Conservation (phyloP, 2,888 invertebrate genomes). For the Ophioninae sp. region DNA sequence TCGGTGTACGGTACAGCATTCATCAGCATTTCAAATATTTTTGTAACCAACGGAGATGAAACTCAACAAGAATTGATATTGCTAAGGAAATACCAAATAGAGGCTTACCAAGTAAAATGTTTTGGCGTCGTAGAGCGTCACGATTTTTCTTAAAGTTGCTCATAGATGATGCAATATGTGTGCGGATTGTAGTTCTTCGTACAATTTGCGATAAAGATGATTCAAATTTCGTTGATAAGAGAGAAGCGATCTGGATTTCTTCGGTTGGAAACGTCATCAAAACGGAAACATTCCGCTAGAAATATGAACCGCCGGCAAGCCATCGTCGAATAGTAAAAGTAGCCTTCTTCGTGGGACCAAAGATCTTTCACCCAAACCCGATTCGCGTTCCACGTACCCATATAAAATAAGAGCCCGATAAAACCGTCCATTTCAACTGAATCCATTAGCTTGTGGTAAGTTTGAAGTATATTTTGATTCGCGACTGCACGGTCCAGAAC, state of each 20-base stretch:
- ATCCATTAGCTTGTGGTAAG: constrained; percentile 43
- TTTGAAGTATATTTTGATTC: constrained; percentile 20
- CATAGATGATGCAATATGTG: constrained; percentile 68
- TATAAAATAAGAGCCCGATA: constrained; percentile 44
- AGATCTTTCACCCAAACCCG: constrained; percentile 24
- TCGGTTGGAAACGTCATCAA: constrained; percentile 33
- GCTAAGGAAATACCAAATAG: constrained; percentile 1
- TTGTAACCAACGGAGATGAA: constrained; percentile 5
- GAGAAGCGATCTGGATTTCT: constrained; percentile 19
- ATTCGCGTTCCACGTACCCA: constrained; percentile 40
- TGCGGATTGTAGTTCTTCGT: constrained; percentile 61
- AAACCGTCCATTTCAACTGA: constrained; percentile 32
- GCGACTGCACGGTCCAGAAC: constrained; percentile 13
- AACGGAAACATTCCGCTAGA: constrained; percentile 31
- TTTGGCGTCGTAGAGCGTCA: constrained; percentile 29
- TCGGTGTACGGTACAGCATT: constrained; percentile 30
- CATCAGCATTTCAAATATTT: constrained; percentile 14
- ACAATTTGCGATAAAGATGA: constrained; percentile 34
- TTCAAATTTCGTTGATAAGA: constrained; percentile 31
- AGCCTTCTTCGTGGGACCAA: constrained; percentile 24
- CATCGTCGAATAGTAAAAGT: constrained; percentile 37
- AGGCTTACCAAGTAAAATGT: constrained; percentile 32
- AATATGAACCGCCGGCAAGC: constrained; percentile 28
- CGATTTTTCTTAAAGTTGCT: constrained; percentile 67
- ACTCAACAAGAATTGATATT: constrained; percentile 21